Conservation (phyloP, 2,888 invertebrate genomes). For the Opisthograptis luteolata region DNA sequence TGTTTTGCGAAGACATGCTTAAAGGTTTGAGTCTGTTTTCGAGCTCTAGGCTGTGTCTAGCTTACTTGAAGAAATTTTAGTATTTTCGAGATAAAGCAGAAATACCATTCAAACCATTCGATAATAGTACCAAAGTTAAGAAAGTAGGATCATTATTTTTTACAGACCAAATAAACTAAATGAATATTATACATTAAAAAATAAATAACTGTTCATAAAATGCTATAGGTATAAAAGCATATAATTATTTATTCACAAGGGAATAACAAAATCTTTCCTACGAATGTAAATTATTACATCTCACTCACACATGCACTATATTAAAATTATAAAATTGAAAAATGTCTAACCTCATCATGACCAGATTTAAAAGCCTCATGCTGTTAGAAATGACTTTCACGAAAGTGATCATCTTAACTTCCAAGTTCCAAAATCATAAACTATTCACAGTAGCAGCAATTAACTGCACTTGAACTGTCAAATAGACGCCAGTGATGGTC, state of each 20-base stretch:
- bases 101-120: conserved; percentile 44
- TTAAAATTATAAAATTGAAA: too few relatives aligned
- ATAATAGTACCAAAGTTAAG: conserved; percentile 23
- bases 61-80: conserved; percentile 59
- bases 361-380: too few relatives aligned
- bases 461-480: too few relatives aligned
- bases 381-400: too few relatives aligned
- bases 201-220: conserved; percentile 26
- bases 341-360: neutral
- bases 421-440: too few relatives aligned
- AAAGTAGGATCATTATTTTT: conserved; percentile 10
- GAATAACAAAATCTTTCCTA: conserved; percentile 18
- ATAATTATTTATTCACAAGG: conserved; percentile 28
- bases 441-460: too few relatives aligned
- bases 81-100: conserved; percentile 65
- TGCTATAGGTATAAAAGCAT: conserved; percentile 34
- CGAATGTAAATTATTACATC: conserved; percentile 12
- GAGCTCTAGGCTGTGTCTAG: conserved; percentile 66
- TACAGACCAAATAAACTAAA: conserved; percentile 26
- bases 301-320: conserved; percentile 36
- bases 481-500: too few relatives aligned
- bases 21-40: conserved; percentile 47
- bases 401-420: too few relatives aligned
- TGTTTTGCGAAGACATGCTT: conserved; percentile 67
- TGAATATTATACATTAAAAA: conserved; percentile 33